Base-by-base conservation (phyloP, 2,888 invertebrate species). In the Boloria euphrosyne region DNA sequence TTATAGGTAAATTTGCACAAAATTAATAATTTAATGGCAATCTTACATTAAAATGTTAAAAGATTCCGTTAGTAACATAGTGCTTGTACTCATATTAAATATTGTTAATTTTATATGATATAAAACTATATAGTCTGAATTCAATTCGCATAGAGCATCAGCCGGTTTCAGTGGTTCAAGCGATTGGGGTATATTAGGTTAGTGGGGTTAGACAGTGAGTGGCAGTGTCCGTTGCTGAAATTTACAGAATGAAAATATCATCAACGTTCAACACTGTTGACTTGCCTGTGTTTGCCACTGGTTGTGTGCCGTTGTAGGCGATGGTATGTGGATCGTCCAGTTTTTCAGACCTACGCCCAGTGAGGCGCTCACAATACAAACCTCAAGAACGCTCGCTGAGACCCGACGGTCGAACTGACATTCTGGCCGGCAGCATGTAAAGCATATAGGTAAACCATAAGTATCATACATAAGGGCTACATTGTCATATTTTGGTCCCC, bases 311-410 rank as follows among this genome's bases (percentile, higher is more conserved):
- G 87, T 85, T 88, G 87, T 91, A 90, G 92, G 90, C 92, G 91
- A 86, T 90, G 89, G 91, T 90, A 85, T 90, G 90, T 91, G 92
- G 92, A 92, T 91, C 91, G 91, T 91, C 92, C 90, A 92, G 92
- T 92, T 92, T 92, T 92, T 92, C 92, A 92, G 92, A 92, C 81
- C 87, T 81, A 85, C 90, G 91, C 91, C 91, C 85, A 87, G 85
- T 78, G 90, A 90, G 92, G 91, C 88, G 87, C 86, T 85, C 84
- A 80, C 85, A 86, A 85, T 80, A 82, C 85, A 87, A 85, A 80
- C 87, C 78, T 78, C 84, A 85, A 85, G 89, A 85, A 82, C 77
- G 83, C 81, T 76, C 79, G 85, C 86, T 78, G 90, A 83, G 84
- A 86, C 84, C 84, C 83, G 85, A 85, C 88, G 87, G 87, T 89